Percentiles rank a stretch among this genome's conserved stretches.
Evolutionary conservation across 2,888 invertebrate genomes (phyloP).

Genomic region (Drosophila prolongata): DNA sequence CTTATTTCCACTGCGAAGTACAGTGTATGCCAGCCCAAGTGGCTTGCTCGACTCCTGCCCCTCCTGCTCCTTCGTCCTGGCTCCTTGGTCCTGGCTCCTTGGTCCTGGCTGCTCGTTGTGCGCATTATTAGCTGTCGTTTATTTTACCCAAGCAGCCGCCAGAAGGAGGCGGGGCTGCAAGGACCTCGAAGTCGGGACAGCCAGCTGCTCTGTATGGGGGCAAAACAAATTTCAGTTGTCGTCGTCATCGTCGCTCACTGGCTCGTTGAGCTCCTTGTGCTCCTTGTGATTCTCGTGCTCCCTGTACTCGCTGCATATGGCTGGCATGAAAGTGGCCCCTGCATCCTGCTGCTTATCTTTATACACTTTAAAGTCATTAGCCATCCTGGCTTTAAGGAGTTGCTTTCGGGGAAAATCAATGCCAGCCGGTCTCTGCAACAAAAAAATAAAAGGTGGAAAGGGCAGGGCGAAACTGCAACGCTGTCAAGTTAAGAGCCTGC

Average conservation of each 20-base stretch:
- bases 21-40: conserved; percentile 36
- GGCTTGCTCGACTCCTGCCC: conserved; percentile 31
- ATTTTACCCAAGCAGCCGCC: conserved; percentile 65
- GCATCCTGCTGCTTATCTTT: conserved; percentile 68
- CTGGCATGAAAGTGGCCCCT: conserved; percentile 39
- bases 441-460: conserved; percentile 15
- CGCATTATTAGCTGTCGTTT: conserved; percentile 81
- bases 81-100: conserved; percentile 50
- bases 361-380: conserved; percentile 78
- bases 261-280: conserved; percentile 24
- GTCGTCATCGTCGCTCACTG: conserved; percentile 53
- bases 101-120: conserved; percentile 66
- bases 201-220: conserved; percentile 39
- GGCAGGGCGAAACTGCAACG: conserved; percentile 35
- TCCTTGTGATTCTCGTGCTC: background rate
- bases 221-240: conserved; percentile 70
- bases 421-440: conserved; percentile 28
- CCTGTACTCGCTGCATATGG: conserved; percentile 49
- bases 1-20: conserved; percentile 3
- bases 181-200: conserved; percentile 24
- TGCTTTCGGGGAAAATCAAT: conserved; percentile 51
- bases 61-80: conserved; percentile 23
- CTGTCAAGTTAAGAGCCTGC: conserved; percentile 48
- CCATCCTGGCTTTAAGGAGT: conserved; percentile 35
- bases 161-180: conserved; percentile 32